Percentiles rank a stretch among this genome's conserved stretches.
Evolutionary conservation across 2,888 invertebrate species (phyloP).

Genomic region (Caenorhabditis angaria): DNA sequence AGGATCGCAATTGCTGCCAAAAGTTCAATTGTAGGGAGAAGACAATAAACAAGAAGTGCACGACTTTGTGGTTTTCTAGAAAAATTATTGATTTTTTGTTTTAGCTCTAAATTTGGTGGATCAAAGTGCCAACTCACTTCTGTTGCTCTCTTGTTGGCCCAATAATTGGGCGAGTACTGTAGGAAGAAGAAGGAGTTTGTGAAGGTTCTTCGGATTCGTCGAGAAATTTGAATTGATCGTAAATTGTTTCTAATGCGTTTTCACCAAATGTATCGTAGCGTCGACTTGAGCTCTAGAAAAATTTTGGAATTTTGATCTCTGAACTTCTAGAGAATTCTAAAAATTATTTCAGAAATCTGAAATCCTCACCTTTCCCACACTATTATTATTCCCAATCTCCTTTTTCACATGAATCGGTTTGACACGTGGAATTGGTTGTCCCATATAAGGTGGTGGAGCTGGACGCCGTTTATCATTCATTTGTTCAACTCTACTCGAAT

Average conservation of each 20-base stretch:
- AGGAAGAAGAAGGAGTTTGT: conserved; percentile 34
- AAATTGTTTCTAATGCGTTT: conserved; percentile 55
- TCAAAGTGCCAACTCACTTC: neutral
- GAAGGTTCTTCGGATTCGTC: conserved; percentile 48
- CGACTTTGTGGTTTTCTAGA: conserved; percentile 21
- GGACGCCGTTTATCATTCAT: conserved; percentile 13
- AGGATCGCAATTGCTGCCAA: conserved; percentile 27
- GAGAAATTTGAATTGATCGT: conserved; percentile 54
- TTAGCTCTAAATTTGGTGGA: no score
- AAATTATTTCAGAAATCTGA: neutral
- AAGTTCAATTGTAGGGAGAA: conserved; percentile 24
- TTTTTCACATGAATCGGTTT: conserved; percentile 22
- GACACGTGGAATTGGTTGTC: conserved; percentile 37
- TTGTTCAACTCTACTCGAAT: conserved; percentile 28
- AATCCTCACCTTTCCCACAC: conserved; percentile 15
- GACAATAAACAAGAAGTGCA: conserved; percentile 11
- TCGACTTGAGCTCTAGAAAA: conserved; percentile 8
- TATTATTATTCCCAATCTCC: conserved; percentile 7
- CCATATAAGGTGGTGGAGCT: conserved; percentile 41
- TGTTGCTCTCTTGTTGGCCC: conserved; percentile 1
- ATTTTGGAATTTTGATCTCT: neutral
- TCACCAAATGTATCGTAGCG: conserved; percentile 53
- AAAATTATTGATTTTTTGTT: neutral
- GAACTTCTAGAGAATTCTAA: neutral
- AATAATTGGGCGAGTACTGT: conserved; percentile 37